These are phyloP conservation scores for Brachionus rubens DNA, from an alignment of 1,140 invertebrate species.

Conservation along the genomic window DNA sequence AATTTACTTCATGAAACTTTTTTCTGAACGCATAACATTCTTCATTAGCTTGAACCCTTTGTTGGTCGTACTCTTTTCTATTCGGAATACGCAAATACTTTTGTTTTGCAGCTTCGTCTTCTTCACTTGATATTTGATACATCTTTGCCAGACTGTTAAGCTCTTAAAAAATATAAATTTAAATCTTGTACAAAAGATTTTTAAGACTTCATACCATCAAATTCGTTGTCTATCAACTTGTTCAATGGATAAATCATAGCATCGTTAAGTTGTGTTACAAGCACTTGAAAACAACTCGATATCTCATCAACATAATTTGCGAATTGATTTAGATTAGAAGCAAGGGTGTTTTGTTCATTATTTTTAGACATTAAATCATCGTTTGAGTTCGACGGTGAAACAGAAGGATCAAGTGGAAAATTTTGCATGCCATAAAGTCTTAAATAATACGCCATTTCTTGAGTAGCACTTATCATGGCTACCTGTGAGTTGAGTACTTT, in stretches of 20 bases:
- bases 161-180: neutral
- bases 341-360: neutral
- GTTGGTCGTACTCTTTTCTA: conserved; percentile 29
- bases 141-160: neutral
- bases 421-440: conserved; percentile 39
- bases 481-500: conserved; percentile 25
- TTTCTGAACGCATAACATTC: conserved; percentile 19
- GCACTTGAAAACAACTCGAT: conserved; percentile 28
- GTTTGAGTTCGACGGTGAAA: neutral
- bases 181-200: neutral
- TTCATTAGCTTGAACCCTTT: conserved; percentile 10
- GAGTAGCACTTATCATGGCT: conserved; percentile 29
- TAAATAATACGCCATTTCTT: conserved; percentile 35
- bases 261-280: conserved; percentile 19
- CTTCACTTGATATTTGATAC: conserved; percentile 18
- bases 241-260: conserved; percentile 26
- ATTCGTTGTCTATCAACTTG: conserved; percentile 16
- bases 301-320: conserved; percentile 32
- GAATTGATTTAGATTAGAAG: neutral
- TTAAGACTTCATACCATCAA: conserved; percentile 2
- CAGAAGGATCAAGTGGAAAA: conserved; percentile 16
- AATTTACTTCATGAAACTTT: conserved; percentile 27
- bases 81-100: conserved; percentile 13
- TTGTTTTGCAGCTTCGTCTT: neutral
- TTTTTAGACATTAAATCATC: neutral